Percentiles rank a stretch among this genome's conserved stretches.
Evolutionary conservation across 2,888 invertebrate species (phyloP).

Genomic region (Agrilus biguttatus): DNA sequence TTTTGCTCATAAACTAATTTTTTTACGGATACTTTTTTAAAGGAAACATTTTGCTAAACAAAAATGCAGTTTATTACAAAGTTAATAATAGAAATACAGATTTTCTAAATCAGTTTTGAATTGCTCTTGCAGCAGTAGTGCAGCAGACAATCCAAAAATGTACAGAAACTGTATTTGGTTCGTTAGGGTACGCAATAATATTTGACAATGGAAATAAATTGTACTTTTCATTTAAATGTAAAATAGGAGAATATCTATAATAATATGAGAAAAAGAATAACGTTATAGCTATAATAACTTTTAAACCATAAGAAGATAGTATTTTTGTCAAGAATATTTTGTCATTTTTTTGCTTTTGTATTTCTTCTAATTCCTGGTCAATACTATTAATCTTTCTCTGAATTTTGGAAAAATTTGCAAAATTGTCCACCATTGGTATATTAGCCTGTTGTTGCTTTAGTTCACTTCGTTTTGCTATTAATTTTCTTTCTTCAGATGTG

Average conservation of each 20-base stretch:
- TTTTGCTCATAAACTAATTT: too few relatives aligned
- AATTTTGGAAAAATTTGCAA: slow-evolving; percentile 42
- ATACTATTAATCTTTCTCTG: slow-evolving; percentile 42
- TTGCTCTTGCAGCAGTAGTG: slow-evolving; percentile 22
- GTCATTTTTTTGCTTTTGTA: slow-evolving; percentile 13
- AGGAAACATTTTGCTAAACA: too few relatives aligned
- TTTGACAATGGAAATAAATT: slow-evolving; percentile 33
- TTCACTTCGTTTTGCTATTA: slow-evolving; percentile 29
- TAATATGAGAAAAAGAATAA: slow-evolving; percentile 29
- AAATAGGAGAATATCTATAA: slow-evolving; percentile 32
- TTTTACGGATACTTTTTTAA: too few relatives aligned
- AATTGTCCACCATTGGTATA: slow-evolving; percentile 42
- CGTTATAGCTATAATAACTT: slow-evolving; percentile 24
- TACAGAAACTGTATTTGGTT: slow-evolving; percentile 35
- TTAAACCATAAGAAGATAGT: slow-evolving; percentile 27
- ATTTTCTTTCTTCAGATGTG: slow-evolving; percentile 30
- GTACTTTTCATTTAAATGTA: slow-evolving; percentile 29
- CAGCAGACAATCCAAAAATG: slow-evolving; percentile 38
- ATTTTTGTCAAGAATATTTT: slow-evolving; percentile 14
- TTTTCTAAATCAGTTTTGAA: too few relatives aligned
- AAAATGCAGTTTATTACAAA: too few relatives aligned
- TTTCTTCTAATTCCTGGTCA: slow-evolving; percentile 34
- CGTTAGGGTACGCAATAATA: slow-evolving; percentile 35
- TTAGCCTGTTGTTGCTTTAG: slow-evolving; percentile 35
- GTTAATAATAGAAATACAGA: too few relatives aligned